Conservation (phyloP, 1,140 invertebrate species). For the Drosophila ambigua region DNA sequence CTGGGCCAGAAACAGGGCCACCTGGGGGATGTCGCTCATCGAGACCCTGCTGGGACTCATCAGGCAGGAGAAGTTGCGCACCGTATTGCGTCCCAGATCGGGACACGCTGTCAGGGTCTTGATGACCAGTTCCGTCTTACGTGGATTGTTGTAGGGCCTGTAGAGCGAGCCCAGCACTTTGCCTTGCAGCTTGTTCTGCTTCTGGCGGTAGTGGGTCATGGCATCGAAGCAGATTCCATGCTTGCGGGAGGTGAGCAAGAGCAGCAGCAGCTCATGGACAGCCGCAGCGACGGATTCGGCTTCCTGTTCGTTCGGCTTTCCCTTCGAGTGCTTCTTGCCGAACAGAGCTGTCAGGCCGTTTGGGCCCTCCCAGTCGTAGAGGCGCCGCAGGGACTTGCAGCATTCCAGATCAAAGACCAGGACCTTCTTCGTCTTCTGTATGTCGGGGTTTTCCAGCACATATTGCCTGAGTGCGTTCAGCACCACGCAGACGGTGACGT, state of each 20-base stretch:
- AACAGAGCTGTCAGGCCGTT: conserved; percentile 55
- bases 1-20: conserved; percentile 45
- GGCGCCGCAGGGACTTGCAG: conserved; percentile 87
- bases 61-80: conserved; percentile 75
- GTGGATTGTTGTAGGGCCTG: conserved; percentile 84
- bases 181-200: conserved; percentile 75
- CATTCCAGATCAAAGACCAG: conserved; percentile 88
- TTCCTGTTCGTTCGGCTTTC: conserved; percentile 84
- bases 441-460: conserved; percentile 87
- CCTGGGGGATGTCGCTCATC: conserved; percentile 22
- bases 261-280: conserved; percentile 88
- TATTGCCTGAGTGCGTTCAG: conserved; percentile 88
- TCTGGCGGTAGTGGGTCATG: conserved; percentile 65
- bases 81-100: conserved; percentile 88
- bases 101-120: conserved; percentile 89
- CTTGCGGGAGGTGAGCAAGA: conserved; percentile 88
- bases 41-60: conserved; percentile 42
- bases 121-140: conserved; percentile 87
- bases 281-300: conserved; percentile 85
- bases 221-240: conserved; percentile 85
- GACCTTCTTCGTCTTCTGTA: conserved; percentile 90
- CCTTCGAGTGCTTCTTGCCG: conserved; percentile 2
- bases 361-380: conserved; percentile 91
- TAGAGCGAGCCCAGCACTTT: conserved; percentile 52
- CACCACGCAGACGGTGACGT: conserved; percentile 87